Conservation (phyloP, 1,140 invertebrate genomes). For the Euura lappo region DNA sequence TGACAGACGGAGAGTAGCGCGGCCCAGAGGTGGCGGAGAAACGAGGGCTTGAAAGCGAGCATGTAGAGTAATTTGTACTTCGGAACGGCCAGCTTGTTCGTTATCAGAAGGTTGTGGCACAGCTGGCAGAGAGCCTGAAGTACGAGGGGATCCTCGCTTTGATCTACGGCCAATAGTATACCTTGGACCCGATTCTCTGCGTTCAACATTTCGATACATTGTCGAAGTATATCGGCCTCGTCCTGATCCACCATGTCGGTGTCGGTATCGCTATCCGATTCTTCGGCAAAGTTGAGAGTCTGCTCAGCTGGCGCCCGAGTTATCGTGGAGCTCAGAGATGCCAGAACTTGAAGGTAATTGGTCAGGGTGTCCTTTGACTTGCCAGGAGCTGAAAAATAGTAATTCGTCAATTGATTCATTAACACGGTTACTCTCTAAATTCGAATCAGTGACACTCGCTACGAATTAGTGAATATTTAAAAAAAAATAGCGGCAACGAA, state of each 20-base stretch:
- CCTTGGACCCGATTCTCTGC: constrained; percentile 68
- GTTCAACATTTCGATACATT: constrained; percentile 69
- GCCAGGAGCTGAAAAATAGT: constrained; percentile 24
- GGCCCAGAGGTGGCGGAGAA: constrained; percentile 82
- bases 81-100: constrained; percentile 77
- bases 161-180: constrained; percentile 67
- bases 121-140: constrained; percentile 74
- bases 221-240: constrained; percentile 56
- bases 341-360: constrained; percentile 56
- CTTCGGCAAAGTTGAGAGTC: constrained; percentile 28
- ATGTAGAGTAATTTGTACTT: constrained; percentile 86
- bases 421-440: too few relatives aligned
- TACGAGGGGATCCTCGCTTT: constrained; percentile 63
- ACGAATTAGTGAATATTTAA: too few relatives aligned
- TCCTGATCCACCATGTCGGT: constrained; percentile 46
- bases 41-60: constrained; percentile 82
- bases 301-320: constrained; percentile 23
- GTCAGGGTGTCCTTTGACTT: constrained; percentile 39
- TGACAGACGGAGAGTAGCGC: constrained; percentile 62
- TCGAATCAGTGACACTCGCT: too few relatives aligned
- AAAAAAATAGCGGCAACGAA: too few relatives aligned
- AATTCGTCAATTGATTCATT: too few relatives aligned
- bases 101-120: constrained; percentile 79
- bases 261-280: constrained; percentile 51
- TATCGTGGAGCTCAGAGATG: constrained; percentile 46